A percentile compares a stretch with the other conserved stretches of the same genome.
Evolutionary conservation across 1,140 invertebrate genomes (phyloP).

Genomic region (Condylostylus longicornis): DNA sequence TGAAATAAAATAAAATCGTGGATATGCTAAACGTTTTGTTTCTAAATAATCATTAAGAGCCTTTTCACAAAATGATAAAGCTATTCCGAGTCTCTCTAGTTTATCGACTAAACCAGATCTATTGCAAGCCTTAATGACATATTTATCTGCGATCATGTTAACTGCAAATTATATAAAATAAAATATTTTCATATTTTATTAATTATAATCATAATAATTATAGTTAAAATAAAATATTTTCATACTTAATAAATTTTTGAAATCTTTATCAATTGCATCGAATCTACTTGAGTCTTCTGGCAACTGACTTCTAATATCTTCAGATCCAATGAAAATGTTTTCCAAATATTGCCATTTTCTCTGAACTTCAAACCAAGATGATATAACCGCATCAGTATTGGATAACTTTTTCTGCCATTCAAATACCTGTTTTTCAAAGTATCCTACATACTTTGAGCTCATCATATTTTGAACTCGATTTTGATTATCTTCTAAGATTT

Average conservation of each 20-base stretch:
- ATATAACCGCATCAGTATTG: slow-evolving; percentile 71
- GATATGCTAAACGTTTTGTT: slow-evolving; percentile 84
- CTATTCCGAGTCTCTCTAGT: slow-evolving; percentile 57
- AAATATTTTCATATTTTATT: too few species aligned
- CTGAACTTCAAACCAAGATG: slow-evolving; percentile 85
- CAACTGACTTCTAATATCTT: slow-evolving; percentile 82
- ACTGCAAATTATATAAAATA: too few species aligned
- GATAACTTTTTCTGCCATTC: slow-evolving; percentile 82
- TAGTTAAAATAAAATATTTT: too few species aligned
- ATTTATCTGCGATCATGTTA: slow-evolving; percentile 45
- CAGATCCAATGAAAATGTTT: slow-evolving; percentile 90
- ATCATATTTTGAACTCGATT: slow-evolving; percentile 85
- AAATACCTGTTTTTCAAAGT: slow-evolving; percentile 70
- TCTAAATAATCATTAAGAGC: slow-evolving; percentile 89
- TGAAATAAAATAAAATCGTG: slow-evolving; percentile 90
- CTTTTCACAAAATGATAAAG: slow-evolving; percentile 79
- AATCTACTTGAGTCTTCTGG: slow-evolving; percentile 85
- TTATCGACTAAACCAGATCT: slow-evolving; percentile 59
- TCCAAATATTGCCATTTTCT: slow-evolving; percentile 87
- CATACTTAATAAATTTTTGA: slow-evolving; percentile 45
- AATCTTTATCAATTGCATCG: slow-evolving; percentile 72
- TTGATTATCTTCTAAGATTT: slow-evolving; percentile 91
- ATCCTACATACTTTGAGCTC: slow-evolving; percentile 80
- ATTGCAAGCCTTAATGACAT: slow-evolving; percentile 76
- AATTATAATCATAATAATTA: too few species aligned